Conservation (phyloP, 2,888 invertebrate genomes). For the Athripsodes cinereus region DNA sequence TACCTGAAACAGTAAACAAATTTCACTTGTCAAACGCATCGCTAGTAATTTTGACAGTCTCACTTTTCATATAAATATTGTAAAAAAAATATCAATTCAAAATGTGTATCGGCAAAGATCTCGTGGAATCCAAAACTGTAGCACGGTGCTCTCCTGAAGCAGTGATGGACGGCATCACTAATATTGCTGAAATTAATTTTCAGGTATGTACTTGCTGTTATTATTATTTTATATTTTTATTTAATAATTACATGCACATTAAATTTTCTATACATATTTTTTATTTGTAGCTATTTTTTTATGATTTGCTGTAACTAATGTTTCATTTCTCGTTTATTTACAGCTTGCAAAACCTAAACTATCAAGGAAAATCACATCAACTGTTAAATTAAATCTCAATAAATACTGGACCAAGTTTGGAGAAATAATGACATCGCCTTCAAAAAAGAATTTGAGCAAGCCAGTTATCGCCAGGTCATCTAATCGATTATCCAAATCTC, state of each 20-base stretch:
- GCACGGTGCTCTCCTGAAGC: neutral
- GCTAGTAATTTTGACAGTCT: neutral
- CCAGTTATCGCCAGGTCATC: neutral
- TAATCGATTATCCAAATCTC: neutral
- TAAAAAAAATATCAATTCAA: neutral
- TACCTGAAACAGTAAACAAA: too few relatives aligned
- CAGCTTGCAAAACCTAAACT: slow-evolving; percentile 54
- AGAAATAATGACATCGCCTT: slow-evolving; percentile 46
- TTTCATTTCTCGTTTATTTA: slow-evolving; percentile 30
- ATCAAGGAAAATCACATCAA: slow-evolving; percentile 50
- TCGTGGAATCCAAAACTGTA: neutral
- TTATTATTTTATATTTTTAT: too few relatives aligned
- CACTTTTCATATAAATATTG: neutral
- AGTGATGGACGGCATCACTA: neutral
- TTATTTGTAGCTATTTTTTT: neutral
- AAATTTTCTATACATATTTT: neutral
- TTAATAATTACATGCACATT: too few relatives aligned
- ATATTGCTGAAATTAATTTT: neutral
- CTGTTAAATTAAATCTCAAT: slow-evolving; percentile 58
- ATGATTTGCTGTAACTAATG: slow-evolving; percentile 2
- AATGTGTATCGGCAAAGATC: slow-evolving; percentile 12
- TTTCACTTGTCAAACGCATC: neutral
- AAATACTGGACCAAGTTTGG: slow-evolving; percentile 60
- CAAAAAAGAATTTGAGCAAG: slow-evolving; percentile 36
- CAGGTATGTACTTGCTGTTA: neutral